Evolutionary conservation across 2,888 invertebrate species (phyloP), one percentile per base, ranked within the genome.

Genomic region (Leptura quadrifasciata): DNA sequence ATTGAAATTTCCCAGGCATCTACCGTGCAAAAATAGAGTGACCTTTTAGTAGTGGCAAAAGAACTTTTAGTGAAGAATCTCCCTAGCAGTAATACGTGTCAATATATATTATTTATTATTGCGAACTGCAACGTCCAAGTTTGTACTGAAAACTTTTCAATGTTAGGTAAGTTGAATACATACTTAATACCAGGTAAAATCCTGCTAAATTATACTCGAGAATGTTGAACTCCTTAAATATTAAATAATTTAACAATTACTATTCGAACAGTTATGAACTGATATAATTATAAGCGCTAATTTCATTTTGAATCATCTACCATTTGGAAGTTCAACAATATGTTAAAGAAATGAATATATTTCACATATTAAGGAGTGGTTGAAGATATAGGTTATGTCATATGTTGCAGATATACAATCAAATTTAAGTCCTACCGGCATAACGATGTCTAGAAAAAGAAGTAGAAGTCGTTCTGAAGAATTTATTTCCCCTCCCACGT

Each of bases 401-500:
- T 70, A 70, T 78, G 31, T 75, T 78, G n/a, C 74, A 83, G 82
- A 81, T 75, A 74, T 80, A 73, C 79, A 79, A 69, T 78, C 81
- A 74, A 79, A 81, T 76, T 78, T 77, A 61, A 75, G 72, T 60
- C 74, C 73, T 69, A 73, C 55, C 70, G 76, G 35, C 77, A 65
- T 75, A 60, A 79, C 80, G 67, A 89, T 89, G 89, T 89, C 89
- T 47, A 86, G 89, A 77, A 89, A 89, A 86, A 85, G 89, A 76
- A 87, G 88, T 15, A 86, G 89, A 81, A 89, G 88, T 81, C 86
- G 87, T 72, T 89, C 89, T 10, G 89, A 89, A 81, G 88, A 89
- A 68, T 83, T 86, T 35, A 79, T 86, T 72, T 79, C 83, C 39
- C 68, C 78, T 8, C 55, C 77, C 9, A 67, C 75, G 15, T 75